Evolutionary conservation across 1,140 invertebrate species (phyloP).

Genomic region (Drosophila tsacasi): DNA sequence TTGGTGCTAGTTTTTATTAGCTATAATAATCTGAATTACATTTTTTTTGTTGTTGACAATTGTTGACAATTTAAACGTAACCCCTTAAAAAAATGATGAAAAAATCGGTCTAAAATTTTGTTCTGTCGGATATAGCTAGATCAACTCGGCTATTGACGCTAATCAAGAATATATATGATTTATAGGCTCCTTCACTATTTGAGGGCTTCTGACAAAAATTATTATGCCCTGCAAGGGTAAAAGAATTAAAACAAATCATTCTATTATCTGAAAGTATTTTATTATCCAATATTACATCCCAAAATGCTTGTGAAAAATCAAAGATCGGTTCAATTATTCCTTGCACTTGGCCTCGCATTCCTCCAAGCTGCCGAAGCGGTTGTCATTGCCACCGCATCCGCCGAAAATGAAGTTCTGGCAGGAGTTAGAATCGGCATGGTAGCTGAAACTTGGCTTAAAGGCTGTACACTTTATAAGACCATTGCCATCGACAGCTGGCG

Average conservation of each 20-base stretch:
- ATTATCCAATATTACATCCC: background rate
- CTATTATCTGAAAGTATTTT: background rate
- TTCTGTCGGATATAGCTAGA: no score
- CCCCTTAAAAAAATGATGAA: no score
- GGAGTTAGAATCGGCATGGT: conserved; percentile 89
- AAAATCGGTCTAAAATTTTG: no score
- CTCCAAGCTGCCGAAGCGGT: conserved; percentile 88
- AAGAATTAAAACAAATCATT: background rate
- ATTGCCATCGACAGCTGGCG: conserved; percentile 51
- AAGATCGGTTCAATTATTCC: conserved; percentile 23
- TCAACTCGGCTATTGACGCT: no score
- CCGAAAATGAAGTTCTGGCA: conserved; percentile 91
- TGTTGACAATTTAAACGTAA: no score
- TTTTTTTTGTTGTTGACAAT: no score
- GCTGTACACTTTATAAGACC: conserved; percentile 60
- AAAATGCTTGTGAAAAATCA: background rate
- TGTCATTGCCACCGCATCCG: conserved; percentile 95
- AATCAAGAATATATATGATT: no score
- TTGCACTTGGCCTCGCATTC: conserved; percentile 59
- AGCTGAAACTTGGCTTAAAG: conserved; percentile 90
- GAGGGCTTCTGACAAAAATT: no score
- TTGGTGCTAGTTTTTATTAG: no score
- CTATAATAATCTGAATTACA: no score
- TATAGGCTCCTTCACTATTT: no score
- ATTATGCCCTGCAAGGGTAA: no score